Evolutionary conservation across 2,113 vertebrate species (phyloP), one percentile per base, ranked within the genome.

Genomic region (Eubucco bourcierii): DNA sequence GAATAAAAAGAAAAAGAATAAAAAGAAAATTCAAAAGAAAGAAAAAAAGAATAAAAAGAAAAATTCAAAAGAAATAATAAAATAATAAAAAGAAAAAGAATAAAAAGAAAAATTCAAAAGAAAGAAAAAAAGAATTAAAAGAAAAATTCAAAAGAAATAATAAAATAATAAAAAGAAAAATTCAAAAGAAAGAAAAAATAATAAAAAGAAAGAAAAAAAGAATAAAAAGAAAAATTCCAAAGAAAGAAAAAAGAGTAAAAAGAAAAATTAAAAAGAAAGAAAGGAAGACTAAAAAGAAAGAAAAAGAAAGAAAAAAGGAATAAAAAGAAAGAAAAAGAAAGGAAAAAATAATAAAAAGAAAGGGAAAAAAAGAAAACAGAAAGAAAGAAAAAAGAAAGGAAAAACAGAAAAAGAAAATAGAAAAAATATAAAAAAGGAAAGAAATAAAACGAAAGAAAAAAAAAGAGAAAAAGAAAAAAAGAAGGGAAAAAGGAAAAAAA

Each of bases 271-370:
- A 39, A 39, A n/a, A n/a, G n/a, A n/a, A n/a, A n/a, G 39, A 39
- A 39, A 39, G 39, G 39, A 20, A 47, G n/a, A n/a, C n/a, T n/a
- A n/a, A 47, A 90, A 94, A 90, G 80, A 29, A 37, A 28, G 39
- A 44, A 52, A 34, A 84, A 91, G 93, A 93, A 39, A 20, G 46
- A 10, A 47, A 47, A 47, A 20, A 47, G 13, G 39, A 44, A 52
- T n/a, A 34, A 84, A 91, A 94, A 92, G 33, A 20, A 13, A 20
- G 13, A 47, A 47, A 20, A 47, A 47, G 39, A 39, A 39, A 23
- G n/a, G n/a, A 50, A 96, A 95, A 88, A 90, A 94, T 89, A 82
- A n/a, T 33, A 31, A 39, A 44, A 52, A n/a, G 83, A 91, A 94
- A 92, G 34, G 10, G 19, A 10, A 20, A 47, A 47, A 20, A 47